Evolutionary conservation across 2,113 vertebrate species (phyloP), one percentile per base, ranked within the genome.

Genomic region (Epinephelus moara): DNA sequence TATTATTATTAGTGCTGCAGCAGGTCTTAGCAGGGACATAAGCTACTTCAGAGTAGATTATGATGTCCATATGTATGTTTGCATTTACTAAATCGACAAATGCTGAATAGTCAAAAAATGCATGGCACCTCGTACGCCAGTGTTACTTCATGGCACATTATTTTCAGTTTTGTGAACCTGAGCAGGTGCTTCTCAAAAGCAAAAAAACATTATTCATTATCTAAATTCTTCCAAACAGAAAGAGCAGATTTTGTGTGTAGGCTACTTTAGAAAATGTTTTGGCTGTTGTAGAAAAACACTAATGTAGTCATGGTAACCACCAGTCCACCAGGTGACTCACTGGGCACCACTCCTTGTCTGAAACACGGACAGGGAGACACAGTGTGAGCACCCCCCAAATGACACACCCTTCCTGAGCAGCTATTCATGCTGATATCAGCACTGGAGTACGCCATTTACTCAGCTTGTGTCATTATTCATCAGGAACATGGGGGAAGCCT

Each of bases 311-410:
- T 68, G 85, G 90, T 50, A 88, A 94, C 93, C 55, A 17, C 1
- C 13, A 27, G 30, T 77, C 76, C 73, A 70, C 75, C 60, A 60
- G 3, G 71, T 95, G 91, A 93, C 67, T 92, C 92, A 94, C 1
- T 50, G 60, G 9, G 74, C 49, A 6, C 83, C 93, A 86, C 90
- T 13, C 94, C 93, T 85, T 45, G 70, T 74, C 77, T 82, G 40
- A 60, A 53, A 19, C 9, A 33, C 1, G 4, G 30, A 49, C 19
- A n/a, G 47, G 56, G 80, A 75, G 80, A 68, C 21, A 6, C 66
- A 4, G 15, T 3, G 2, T 68, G 50, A 61, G 15, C 8, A 8
- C 33, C 56, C 60, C 49, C 18, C 17, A 2, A 40, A 9, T 50
- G 50, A 71, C 82, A 8, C 89, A 61, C 60, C 81, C 59, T 25